Base-by-base conservation (phyloP, 1,140 invertebrate genomes). In the Bombus fervidus region DNA sequence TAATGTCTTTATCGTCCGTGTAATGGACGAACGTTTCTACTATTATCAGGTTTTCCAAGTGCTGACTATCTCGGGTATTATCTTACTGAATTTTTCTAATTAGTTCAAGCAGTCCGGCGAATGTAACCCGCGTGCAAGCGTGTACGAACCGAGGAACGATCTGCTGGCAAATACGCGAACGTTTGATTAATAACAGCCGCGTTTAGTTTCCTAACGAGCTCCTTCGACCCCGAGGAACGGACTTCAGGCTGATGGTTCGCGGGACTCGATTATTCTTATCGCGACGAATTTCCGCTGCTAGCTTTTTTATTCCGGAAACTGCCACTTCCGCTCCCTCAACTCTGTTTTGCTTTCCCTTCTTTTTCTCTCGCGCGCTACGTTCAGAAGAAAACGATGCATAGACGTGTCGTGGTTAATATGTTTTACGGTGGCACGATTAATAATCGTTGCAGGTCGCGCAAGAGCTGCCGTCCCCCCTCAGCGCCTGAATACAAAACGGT, bases 231-330 rank as follows among this genome's bases (percentile, higher is more conserved):
- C 34, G n/a, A 62, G 22, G 13, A 37, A 37, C n/a, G 3, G 64
- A 43, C 59, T 72, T 37, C 18, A 34, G 47, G 22, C 39, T 66
- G 47, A 43, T 86, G 62, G 41, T 83, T 78, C 74, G 57, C 68
- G 31, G 12, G 41, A 73, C 68, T 78, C 86, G 89, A 89, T 90
- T 90, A 86, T 86, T 78, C 89, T 90, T 90, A 90, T 90, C 89
- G 81, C 87, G 72, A 68, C 47, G 83, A 90, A 87, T 90, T 88
- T 90, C 89, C 89, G 89, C 53, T 77, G 53, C 53, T n/a, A 59
- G 77, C 37, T 47, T 66, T 76, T 87, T 82, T 88, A 76, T 73
- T 81, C 89, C 89, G 89, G 89, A 90, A 90, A 81, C 80, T 81
- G 83, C 86, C 89, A 88, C 89, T 90, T 90, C 89, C 89, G 86